Base-by-base conservation (phyloP, 2,113 vertebrate species). In the Otus sunia region DNA sequence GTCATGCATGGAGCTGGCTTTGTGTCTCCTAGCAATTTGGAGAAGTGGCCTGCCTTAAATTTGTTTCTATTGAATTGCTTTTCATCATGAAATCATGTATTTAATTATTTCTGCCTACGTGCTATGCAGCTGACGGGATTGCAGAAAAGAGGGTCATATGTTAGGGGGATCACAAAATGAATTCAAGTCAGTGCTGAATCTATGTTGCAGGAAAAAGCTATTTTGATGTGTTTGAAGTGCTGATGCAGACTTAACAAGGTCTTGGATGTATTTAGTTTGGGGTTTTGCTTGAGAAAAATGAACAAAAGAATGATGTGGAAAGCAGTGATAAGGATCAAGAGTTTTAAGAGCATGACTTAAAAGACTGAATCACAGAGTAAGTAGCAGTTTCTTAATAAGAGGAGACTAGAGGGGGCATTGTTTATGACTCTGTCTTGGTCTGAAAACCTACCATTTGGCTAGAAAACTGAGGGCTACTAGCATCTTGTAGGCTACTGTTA, bases 281-380 rank as follows among this genome's bases (percentile, higher is more conserved):
- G 17, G 4, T 2, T 43, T 78, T 94, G 37, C 43, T 89, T 52
- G 36, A 56, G 64, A 86, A 89, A 80, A 94, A 84, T 53, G 83
- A 74, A 66, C 20, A 91, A 58, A 73, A 63, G 63, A 45, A 34
- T 94, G 32, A 29, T 62, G 45, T 89, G 77, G 25, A 78, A n/a
- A 85, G 23, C 36, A n/a, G 11, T 85, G 91, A 68, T 93, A 90
- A 64, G 36, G 60, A 91, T 95, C 64, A 64, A 78, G 76, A 47
- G 39, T 85, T 76, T 76, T 63, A 66, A 64, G 43, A 72, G 25
- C 15, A 9, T 85, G 87, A 45, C 6, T 71, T 25, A 50, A 50
- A 86, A 53, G 39, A 34, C 34, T 78, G 43, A 85, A 68, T 83
- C 41, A 34, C 9, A 27, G n/a, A 74, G 3, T 36, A 62, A 52